phyloP scores from a whole-genome alignment of 2,797 vertebrate genomes.

The Syngnathus rostellatus region DNA sequence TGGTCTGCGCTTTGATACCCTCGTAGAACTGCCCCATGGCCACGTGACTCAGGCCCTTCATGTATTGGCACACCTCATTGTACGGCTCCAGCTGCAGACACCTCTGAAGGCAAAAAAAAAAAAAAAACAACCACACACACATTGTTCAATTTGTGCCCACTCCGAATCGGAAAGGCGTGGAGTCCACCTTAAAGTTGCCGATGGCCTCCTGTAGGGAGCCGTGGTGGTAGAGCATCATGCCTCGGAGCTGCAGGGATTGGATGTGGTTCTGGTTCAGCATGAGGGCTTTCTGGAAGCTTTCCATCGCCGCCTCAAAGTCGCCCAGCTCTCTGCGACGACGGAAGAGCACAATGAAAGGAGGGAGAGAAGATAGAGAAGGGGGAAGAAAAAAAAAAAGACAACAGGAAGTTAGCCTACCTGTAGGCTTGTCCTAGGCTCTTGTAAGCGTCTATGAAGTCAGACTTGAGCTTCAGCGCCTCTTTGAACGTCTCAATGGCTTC shows the following conservation, averaged over 20 bases:
- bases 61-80: constrained; percentile 97
- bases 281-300: constrained; percentile 94
- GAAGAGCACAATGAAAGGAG: background rate
- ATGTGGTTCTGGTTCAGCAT: constrained; percentile 95
- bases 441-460: constrained; percentile 93
- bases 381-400: background rate
- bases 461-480: constrained; percentile 90
- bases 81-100: constrained; percentile 92
- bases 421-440: constrained; percentile 97
- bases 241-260: constrained; percentile 90
- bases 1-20: constrained; percentile 97
- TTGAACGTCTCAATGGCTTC: constrained; percentile 97
- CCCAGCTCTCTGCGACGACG: constrained; percentile 80
- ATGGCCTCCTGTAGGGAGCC: constrained; percentile 90
- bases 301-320: constrained; percentile 91
- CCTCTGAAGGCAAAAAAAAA: constrained; percentile 60
- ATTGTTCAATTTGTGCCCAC: background rate
- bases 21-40: constrained; percentile 98
- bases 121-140: no score
- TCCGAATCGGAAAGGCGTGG: background rate
- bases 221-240: constrained; percentile 97
- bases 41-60: constrained; percentile 95
- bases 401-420: constrained; percentile 62
- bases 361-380: background rate
- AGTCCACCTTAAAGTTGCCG: constrained; percentile 89